Evolutionary conservation across 2,888 invertebrate genomes (phyloP), one percentile per base, ranked within the genome.

Genomic region (Catonia carolina): DNA sequence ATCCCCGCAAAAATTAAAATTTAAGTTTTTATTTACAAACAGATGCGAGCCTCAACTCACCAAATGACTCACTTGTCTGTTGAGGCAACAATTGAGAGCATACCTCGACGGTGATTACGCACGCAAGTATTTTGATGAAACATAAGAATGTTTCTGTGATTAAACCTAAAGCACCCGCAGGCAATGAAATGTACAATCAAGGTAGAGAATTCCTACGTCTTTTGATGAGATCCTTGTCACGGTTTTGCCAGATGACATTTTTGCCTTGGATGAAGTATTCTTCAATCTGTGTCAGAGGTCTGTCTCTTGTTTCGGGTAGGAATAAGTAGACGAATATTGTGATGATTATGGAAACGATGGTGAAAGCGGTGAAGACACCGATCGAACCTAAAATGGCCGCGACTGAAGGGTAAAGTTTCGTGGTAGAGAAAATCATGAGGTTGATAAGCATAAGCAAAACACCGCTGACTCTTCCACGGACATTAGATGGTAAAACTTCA

Each of bases 231-330:
- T 37, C 51, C 45, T 56, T 65, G 37, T 61, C 63, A 55, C 69
- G 66, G 14, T 64, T 70, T 12, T 68, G 60, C 71, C 71, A 71
- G 2, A 71, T 60, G 36, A 45, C 50, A 33, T 60, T 60, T 35
- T 56, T 56, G 2, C 60, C 56, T n/a, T 22, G 20, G 17, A 53
- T 53, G 68, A 88, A 88, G 70, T 88, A 87, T 72, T 87, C 84
- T 71, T 88, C 87, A 63, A 88, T 87, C 71, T 88, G 82, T 53
- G 82, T 76, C 39, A 88, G 72, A 5, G 82, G 82, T 58, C 80
- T 78, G 35, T 83, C 82, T 69, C 84, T 87, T 0, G 88, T 87
- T 72, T 88, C 88, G 8, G 88, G 88, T 36, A 87, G 72, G 56
- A 84, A 75, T 0, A 86, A 72, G 69, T 80, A 86, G 59, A 86